phyloP scores from a whole-genome alignment of 2,888 invertebrate genomes.

The Autographa gamma region DNA sequence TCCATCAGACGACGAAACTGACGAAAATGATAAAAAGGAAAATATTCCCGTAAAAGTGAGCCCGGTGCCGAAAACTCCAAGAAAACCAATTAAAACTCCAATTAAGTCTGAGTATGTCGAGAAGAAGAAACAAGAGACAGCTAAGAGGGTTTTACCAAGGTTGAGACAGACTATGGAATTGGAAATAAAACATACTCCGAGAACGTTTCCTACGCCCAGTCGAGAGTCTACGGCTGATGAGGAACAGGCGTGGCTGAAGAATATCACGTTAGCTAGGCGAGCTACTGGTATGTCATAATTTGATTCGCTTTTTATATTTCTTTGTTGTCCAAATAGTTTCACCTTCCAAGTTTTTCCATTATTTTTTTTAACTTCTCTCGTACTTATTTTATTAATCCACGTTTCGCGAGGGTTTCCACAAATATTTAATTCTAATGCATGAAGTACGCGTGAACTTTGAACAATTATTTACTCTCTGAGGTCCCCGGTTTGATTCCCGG shows the following conservation, averaged over 20 bases:
- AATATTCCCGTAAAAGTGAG: conserved; percentile 31
- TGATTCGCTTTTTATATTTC: too few relatives aligned
- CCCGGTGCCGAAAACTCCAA: conserved; percentile 26
- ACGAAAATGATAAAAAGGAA: conserved; percentile 34
- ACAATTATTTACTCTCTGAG: too few relatives aligned
- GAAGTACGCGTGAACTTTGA: too few relatives aligned
- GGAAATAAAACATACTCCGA: conserved; percentile 92
- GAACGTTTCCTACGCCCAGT: conserved; percentile 94
- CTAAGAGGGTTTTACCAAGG: conserved; percentile 84
- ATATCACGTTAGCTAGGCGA: conserved; percentile 92
- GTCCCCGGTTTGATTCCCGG: too few relatives aligned
- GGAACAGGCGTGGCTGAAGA: conserved; percentile 94
- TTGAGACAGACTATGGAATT: conserved; percentile 89
- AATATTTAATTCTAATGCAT: too few relatives aligned
- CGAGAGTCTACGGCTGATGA: conserved; percentile 92
- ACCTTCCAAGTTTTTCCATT: background rate
- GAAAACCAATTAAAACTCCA: conserved; percentile 60
- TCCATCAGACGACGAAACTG: conserved; percentile 60
- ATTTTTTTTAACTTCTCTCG: background rate
- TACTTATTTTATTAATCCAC: too few relatives aligned
- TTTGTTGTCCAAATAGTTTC: too few relatives aligned
- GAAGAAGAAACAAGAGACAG: conserved; percentile 75
- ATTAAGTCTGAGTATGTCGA: conserved; percentile 79
- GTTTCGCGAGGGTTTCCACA: too few relatives aligned
- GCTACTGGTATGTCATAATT: conserved; percentile 78